Evolutionary conservation across 2,113 vertebrate genomes (phyloP).

Genomic region (Electrona antarctica): DNA sequence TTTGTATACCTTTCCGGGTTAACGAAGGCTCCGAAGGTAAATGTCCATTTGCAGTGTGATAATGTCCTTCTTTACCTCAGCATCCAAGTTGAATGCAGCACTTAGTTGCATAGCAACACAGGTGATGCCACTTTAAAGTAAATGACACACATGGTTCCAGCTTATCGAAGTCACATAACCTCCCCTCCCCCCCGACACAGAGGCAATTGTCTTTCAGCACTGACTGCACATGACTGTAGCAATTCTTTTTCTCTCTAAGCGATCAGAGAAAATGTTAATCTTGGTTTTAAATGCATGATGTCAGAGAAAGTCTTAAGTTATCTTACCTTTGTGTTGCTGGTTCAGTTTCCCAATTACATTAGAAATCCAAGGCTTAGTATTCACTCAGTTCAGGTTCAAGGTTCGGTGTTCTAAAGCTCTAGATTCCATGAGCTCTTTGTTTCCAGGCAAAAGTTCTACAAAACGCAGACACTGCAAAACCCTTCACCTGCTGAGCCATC

Average conservation of each 20-base stretch:
- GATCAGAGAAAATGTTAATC: conserved; percentile 47
- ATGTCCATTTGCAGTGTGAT: conserved; percentile 42
- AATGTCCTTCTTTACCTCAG: conserved; percentile 31
- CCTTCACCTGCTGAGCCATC: conserved; percentile 36
- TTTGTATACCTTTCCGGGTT: conserved; percentile 34
- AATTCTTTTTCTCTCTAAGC: conserved; percentile 49
- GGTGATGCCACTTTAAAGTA: conserved; percentile 35
- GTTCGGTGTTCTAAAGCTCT: conserved; percentile 21
- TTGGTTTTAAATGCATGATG: conserved; percentile 51
- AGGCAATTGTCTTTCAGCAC: no score
- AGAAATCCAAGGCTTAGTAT: conserved; percentile 45
- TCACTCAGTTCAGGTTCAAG: conserved; percentile 37
- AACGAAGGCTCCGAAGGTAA: conserved; percentile 48
- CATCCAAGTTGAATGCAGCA: conserved; percentile 33
- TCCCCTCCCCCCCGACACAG: not conserved
- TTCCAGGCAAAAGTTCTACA: conserved; percentile 46
- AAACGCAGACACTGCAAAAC: conserved; percentile 33
- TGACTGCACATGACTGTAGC: conserved; percentile 45
- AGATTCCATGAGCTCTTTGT: conserved; percentile 41
- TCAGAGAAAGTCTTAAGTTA: conserved; percentile 41
- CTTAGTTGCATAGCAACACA: conserved; percentile 32
- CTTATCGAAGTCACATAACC: conserved; percentile 45
- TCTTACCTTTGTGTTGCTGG: conserved; percentile 49
- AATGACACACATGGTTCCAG: conserved; percentile 33
- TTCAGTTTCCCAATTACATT: conserved; percentile 51